Base-by-base conservation (phyloP, 2,888 invertebrate species). In the Carpatolechia fugitivella region DNA sequence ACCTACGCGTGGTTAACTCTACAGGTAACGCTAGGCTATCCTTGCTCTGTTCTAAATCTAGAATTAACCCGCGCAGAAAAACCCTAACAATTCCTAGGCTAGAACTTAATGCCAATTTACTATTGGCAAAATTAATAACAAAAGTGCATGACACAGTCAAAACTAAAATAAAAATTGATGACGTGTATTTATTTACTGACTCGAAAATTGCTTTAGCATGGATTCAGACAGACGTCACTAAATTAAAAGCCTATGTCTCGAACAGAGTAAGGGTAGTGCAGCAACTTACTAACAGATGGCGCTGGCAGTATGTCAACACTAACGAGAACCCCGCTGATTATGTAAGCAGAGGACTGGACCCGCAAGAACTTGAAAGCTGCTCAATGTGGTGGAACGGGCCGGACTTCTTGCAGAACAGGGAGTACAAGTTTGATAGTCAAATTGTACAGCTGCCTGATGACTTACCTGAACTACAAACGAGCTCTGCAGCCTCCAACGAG, bases 21-120 rank as follows among this genome's bases (percentile, higher is more conserved):
- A 13, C 50, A 56, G 58, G 60, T 60, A 57, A 55, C 11, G 40
- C 47, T 8, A 4, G 20, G 24, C 29, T 57, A 7, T 33, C 35
- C 24, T 55, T 60, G 18, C 52, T 63, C 18, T 57, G 63, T 33
- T 60, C 60, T 3, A 61, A 61, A 44, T 63, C 60, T 5, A 18
- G 60, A 20, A 44, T 63, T 1, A 60, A 61, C 33, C 60, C 61
- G 2, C 7, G 24, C 1, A 24, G 52, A 4, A 55, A 61, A 24
- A 35, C 38, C 4, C 18, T 51, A 16, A 51, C 51, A 5, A 29
- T 51, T 5, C 52, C 52, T 8, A 24, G 52, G 11, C 16, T 52
- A 10, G 52, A 52, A 20, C 41, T 52, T 11, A 52, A 52, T 41
- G 52, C 52, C 30, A 13, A 13, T 1, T 18, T 52, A 11, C 35